These are phyloP conservation scores for Agapetus fuscipes DNA, from an alignment of 2,888 invertebrate species.

Conservation along the genomic window DNA sequence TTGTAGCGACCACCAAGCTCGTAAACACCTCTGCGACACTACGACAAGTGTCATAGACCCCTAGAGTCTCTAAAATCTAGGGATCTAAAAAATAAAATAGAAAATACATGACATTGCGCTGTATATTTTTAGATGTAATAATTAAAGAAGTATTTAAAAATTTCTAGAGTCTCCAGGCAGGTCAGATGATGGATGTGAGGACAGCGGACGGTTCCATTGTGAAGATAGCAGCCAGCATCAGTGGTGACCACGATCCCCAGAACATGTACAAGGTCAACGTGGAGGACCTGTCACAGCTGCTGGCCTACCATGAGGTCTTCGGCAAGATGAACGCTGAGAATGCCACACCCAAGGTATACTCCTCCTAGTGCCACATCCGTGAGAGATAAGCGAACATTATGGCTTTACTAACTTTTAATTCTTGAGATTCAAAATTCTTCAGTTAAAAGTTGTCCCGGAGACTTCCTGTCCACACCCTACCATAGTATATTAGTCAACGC, in stretches of 20 bases:
- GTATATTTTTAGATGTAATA: too few relatives aligned
- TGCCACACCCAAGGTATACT: slow-evolving; percentile 34
- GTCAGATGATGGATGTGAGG: slow-evolving; percentile 50
- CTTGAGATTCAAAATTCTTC: not conserved
- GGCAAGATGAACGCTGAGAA: slow-evolving; percentile 49
- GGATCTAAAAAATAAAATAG: too few relatives aligned
- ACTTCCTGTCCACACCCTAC: too few relatives aligned
- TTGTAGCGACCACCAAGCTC: too few relatives aligned
- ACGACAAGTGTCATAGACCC: too few relatives aligned
- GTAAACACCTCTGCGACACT: too few relatives aligned
- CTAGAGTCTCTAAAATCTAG: too few relatives aligned
- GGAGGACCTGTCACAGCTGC: slow-evolving; percentile 73
- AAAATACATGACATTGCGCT: too few relatives aligned
- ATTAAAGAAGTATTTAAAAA: too few relatives aligned
- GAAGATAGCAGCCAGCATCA: slow-evolving; percentile 58
- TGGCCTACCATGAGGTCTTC: slow-evolving; percentile 81
- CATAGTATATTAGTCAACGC: too few relatives aligned
- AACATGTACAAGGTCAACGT: slow-evolving; percentile 76
- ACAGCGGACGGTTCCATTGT: slow-evolving; percentile 64
- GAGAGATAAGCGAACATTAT: slow-evolving; percentile 23
- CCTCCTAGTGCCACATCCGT: too few relatives aligned
- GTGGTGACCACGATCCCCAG: slow-evolving; percentile 65
- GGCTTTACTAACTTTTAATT: not conserved
- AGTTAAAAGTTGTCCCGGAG: too few relatives aligned
- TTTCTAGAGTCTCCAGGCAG: slow-evolving; percentile 25